Percentiles rank a stretch among this genome's conserved stretches.
These are phyloP conservation scores for Lagopus leucura DNA, from an alignment of 2,113 vertebrate species.

Conservation along the genomic window DNA sequence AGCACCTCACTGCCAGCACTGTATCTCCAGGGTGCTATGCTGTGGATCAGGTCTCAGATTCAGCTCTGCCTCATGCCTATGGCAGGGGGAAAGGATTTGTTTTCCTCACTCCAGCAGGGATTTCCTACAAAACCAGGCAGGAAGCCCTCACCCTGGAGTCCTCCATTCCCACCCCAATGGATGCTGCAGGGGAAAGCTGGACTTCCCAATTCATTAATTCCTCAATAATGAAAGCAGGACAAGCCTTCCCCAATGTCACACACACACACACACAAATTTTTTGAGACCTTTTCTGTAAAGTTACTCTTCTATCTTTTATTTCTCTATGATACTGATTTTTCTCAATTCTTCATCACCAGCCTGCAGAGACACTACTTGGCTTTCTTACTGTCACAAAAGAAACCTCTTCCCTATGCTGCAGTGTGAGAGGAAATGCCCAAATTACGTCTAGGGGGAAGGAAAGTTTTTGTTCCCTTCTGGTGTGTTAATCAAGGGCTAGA, in stretches of 20 bases:
- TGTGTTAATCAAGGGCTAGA: neutral
- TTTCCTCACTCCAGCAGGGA: neutral
- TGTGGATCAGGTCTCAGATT: neutral
- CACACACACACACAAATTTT: neutral
- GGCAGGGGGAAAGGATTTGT: neutral
- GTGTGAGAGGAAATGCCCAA: neutral
- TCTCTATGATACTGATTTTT: neutral
- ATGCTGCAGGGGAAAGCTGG: neutral
- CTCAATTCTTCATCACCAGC: neutral
- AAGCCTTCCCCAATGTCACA: neutral
- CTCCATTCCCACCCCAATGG: fast-evolving
- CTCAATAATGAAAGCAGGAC: neutral
- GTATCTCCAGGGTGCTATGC: neutral
- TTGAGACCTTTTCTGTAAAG: neutral
- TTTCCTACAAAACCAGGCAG: neutral
- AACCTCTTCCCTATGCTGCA: neutral
- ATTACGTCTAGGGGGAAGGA: neutral
- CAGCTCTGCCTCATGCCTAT: neutral
- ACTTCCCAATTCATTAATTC: neutral
- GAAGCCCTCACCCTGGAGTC: neutral
- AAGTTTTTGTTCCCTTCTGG: neutral
- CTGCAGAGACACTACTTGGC: neutral
- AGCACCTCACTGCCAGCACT: neutral
- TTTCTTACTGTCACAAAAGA: neutral
- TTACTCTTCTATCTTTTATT: neutral